Base-by-base conservation (phyloP, 1,140 invertebrate species). In the Argopecten irradians region DNA sequence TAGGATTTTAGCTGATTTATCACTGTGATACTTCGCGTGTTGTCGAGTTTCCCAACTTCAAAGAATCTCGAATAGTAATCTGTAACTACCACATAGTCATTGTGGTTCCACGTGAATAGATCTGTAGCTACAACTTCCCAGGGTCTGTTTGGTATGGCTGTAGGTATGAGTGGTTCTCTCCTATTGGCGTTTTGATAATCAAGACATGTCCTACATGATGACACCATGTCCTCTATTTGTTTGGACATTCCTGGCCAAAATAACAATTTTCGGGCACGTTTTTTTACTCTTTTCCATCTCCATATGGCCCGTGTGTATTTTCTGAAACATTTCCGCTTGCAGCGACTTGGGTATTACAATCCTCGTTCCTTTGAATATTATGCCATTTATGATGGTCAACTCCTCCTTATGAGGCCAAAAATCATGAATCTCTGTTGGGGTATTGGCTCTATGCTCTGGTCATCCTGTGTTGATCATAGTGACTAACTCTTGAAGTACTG, bases 241-340 rank as follows among this genome's bases (percentile, higher is more conserved):
- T 28, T 36, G 33, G 33, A 86, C 34, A 93, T 92, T 2, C 87
- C 85, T 9, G 92, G 92, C 92, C 92, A 92, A 89, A 86, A 91
- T 35, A 92, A 41, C 19, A 85, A 85, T 84, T 86, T 28, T 83
- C 86, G 71, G 43, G 89, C 90, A 82, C 87, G 41, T 39, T 90
- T 88, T n/a, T 22, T 43, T 33, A 83, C 89, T 85, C 34, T 92
- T 91, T 34, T 88, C 84, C n/a, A 94, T 93, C 1, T 94, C 94
- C 82, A 93, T 89, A 89, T 95, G 94, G 83, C 90, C 88, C 85
- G 91, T 88, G 90, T 95, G 94, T 28, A 94, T 89, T 39, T 71
- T 86, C 33, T 92, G 83, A 13, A 95, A 71, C 86, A 95, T 94
- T 43, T 93, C 89, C 33, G 87, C 83, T 88, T 93, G 89, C 83